Evolutionary conservation across 2,888 invertebrate species (phyloP).

Genomic region (Polydrusus tereticollis): DNA sequence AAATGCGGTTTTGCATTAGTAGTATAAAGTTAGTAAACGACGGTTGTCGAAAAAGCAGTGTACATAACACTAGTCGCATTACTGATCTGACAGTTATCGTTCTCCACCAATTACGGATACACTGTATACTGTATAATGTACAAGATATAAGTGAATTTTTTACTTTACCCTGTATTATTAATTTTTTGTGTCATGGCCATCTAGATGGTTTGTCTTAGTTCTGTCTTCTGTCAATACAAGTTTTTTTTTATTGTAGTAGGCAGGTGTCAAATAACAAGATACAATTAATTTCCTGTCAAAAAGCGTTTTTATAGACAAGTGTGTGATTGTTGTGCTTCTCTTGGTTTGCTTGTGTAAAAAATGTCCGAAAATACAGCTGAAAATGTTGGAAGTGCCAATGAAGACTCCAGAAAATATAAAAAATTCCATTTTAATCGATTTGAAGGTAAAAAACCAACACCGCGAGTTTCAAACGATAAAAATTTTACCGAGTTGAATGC

Average conservation of each 20-base stretch:
- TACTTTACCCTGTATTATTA: too few species aligned
- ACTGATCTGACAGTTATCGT: too few species aligned
- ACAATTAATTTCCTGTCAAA: not conserved
- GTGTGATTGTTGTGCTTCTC: not conserved
- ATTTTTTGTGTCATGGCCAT: too few species aligned
- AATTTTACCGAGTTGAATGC: not conserved
- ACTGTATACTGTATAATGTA: too few species aligned
- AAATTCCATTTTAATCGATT: constrained; percentile 2
- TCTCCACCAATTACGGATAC: too few species aligned
- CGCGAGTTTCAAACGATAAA: not conserved
- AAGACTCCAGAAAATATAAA: constrained; percentile 11
- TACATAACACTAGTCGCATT: too few species aligned
- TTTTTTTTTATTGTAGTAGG: not conserved
- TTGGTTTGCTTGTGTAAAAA: not conserved
- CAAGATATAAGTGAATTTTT: too few species aligned
- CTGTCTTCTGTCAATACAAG: not conserved
- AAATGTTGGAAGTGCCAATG: constrained; percentile 6
- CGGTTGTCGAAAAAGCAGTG: too few species aligned
- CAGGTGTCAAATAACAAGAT: not conserved
- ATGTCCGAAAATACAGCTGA: constrained; percentile 1
- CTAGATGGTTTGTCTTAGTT: too few species aligned
- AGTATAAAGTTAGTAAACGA: too few species aligned
- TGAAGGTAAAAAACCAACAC: constrained; percentile 4
- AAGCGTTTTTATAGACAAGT: not conserved
- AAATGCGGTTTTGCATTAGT: too few species aligned